Conservation (phyloP, 2,113 vertebrate genomes). For the Glareola pratincola region DNA sequence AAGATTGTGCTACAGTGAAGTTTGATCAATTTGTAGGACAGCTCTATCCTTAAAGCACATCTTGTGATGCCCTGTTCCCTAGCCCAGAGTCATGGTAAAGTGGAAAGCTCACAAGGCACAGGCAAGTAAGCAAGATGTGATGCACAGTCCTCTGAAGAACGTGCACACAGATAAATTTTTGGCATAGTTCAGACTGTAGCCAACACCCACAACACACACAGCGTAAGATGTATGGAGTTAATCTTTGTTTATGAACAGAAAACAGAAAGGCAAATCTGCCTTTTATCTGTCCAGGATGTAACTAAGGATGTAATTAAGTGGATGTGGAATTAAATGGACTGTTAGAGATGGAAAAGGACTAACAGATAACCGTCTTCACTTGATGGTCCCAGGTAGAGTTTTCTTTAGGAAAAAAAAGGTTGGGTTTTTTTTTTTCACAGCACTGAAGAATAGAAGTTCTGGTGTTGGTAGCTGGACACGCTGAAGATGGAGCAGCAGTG, state of each 20-base stretch:
- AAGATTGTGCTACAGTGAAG: not conserved
- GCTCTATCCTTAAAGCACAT: not conserved
- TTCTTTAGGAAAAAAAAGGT: not conserved
- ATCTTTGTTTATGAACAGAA: not conserved
- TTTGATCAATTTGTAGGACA: not conserved
- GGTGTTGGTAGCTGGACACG: not conserved
- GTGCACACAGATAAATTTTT: not conserved
- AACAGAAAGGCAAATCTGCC: not conserved
- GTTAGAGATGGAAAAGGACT: not conserved
- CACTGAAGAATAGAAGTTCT: not conserved
- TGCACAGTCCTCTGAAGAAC: not conserved
- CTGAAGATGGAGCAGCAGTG: not conserved
- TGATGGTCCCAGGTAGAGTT: not conserved
- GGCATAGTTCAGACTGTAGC: not conserved
- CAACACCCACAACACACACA: not conserved
- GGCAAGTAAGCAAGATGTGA: not conserved
- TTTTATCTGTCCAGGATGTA: not conserved
- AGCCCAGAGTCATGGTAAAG: not conserved
- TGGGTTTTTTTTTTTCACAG: not conserved
- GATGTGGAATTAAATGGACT: not conserved
- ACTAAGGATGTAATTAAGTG: not conserved
- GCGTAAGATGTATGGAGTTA: not conserved
- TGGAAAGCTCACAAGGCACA: not conserved
- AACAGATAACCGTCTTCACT: not conserved
- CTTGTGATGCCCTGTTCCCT: not conserved